Conservation (phyloP, 2,113 vertebrate species). For the Eulacestoma nigropectus region DNA sequence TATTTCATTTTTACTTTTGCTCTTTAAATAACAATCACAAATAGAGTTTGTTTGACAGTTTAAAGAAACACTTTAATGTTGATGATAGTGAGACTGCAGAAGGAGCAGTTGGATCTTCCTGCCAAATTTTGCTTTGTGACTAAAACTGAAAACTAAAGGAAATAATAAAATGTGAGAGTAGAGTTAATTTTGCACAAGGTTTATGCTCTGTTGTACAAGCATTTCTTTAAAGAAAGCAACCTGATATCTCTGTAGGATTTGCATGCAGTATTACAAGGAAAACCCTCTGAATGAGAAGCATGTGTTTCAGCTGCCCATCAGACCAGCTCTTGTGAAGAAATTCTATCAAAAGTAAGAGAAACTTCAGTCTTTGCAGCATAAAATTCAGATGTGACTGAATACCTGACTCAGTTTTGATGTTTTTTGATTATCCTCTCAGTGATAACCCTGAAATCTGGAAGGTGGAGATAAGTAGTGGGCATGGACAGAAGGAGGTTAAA, state of each 20-base stretch:
- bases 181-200: neutral
- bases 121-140: neutral
- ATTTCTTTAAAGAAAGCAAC: neutral
- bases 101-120: neutral
- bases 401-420: neutral
- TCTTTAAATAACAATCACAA: neutral
- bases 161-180: neutral
- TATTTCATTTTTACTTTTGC: neutral
- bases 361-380: neutral
- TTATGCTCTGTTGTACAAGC: neutral
- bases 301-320: constrained; percentile 85
- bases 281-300: constrained; percentile 86
- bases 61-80: neutral
- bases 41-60: neutral
- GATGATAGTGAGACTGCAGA: neutral
- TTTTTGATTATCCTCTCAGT: constrained; percentile 58
- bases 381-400: neutral
- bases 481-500: constrained; percentile 79
- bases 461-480: constrained; percentile 83
- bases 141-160: neutral
- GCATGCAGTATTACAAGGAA: constrained; percentile 89
- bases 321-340: constrained; percentile 80
- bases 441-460: constrained; percentile 83
- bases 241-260: constrained; percentile 73
- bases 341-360: constrained; percentile 86